A percentile compares a stretch with the other conserved stretches of the same genome.
Evolutionary conservation across 2,888 invertebrate species (phyloP).

Genomic region (Clepsis dumicolana): DNA sequence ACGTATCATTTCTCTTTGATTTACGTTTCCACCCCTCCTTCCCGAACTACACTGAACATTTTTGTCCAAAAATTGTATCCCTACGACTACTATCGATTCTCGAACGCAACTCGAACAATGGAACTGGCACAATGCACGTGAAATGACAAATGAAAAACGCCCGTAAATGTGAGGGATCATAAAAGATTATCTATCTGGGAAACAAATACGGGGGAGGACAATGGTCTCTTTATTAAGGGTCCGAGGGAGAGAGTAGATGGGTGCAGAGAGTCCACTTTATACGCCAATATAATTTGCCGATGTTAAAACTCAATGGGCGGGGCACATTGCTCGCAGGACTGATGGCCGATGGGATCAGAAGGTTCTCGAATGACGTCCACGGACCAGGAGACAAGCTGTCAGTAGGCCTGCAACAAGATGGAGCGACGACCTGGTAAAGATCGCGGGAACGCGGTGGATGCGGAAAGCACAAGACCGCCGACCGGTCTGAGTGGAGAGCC

Average conservation of each 20-base stretch:
- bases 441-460: too few relatives aligned
- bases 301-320: too few relatives aligned
- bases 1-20: background rate
- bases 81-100: conserved; percentile 35
- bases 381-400: too few relatives aligned
- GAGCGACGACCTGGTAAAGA: too few relatives aligned
- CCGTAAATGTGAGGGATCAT: conserved; percentile 46
- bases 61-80: conserved; percentile 25
- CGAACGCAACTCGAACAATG: conserved; percentile 33
- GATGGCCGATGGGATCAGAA: too few relatives aligned
- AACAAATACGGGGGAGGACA: conserved; percentile 47
- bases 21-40: background rate
- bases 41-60: background rate
- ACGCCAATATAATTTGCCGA: background rate
- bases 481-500: too few relatives aligned
- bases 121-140: conserved; percentile 16
- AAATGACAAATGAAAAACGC: conserved; percentile 47
- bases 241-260: conserved; percentile 7
- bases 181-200: conserved; percentile 47
- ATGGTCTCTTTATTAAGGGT: conserved; percentile 47
- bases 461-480: too few relatives aligned
- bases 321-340: too few relatives aligned
- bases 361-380: too few relatives aligned
- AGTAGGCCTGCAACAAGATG: too few relatives aligned
- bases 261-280: conserved; percentile 7